Percentiles rank a stretch among this genome's conserved stretches.
Conservation (phyloP, 2,113 vertebrate genomes). For the Lepus americanus region DNA sequence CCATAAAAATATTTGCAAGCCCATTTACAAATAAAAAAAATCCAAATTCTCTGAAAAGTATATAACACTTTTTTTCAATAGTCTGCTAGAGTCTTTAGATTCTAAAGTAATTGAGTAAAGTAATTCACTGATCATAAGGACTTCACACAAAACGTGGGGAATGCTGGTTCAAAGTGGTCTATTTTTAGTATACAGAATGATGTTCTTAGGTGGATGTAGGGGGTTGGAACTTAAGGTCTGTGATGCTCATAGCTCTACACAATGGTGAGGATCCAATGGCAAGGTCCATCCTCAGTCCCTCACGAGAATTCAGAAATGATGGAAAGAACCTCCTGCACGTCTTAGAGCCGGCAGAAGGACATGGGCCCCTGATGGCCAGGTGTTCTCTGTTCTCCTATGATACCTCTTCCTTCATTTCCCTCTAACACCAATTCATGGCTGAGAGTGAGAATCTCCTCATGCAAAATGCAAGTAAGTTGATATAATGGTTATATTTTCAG, state of each 20-base stretch:
- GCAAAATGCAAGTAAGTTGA: background rate
- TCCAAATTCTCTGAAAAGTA: background rate
- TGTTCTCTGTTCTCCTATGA: background rate
- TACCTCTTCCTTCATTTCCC: background rate
- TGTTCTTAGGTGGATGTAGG: background rate
- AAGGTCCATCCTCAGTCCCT: rapidly evolving
- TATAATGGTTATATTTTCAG: background rate
- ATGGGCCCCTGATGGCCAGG: background rate
- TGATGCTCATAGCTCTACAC: background rate
- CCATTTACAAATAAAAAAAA: slow-evolving; percentile 4
- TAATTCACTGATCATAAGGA: background rate
- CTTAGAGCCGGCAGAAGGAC: background rate
- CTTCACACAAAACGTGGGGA: background rate
- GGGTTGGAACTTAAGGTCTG: no score
- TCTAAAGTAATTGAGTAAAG: background rate
- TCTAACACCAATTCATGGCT: background rate
- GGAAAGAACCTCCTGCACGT: background rate
- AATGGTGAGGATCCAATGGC: background rate
- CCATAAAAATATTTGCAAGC: background rate
- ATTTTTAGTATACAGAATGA: background rate
- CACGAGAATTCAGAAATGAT: background rate
- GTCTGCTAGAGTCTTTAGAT: background rate
- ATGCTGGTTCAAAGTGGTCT: background rate
- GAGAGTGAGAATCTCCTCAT: background rate
- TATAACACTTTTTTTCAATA: background rate